These are phyloP conservation scores for Ophion slaviceki DNA, from an alignment of 2,888 invertebrate species.

Conservation along the genomic window DNA sequence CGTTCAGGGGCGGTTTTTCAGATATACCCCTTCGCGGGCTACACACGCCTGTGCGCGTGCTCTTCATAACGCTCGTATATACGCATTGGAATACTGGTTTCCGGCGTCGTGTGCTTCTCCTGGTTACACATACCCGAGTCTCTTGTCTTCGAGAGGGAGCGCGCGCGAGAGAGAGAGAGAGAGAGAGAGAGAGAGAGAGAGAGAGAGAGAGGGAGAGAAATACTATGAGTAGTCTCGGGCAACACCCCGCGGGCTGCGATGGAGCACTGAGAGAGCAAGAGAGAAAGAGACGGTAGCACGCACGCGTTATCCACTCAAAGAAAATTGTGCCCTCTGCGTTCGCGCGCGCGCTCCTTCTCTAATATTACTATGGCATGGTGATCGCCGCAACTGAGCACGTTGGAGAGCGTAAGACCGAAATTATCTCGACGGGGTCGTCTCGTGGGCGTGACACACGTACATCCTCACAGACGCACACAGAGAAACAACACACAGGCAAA, in stretches of 20 bases:
- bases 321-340: slow-evolving; percentile 69
- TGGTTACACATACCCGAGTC: neutral
- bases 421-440: slow-evolving; percentile 75
- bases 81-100: slow-evolving; percentile 46
- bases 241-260: slow-evolving; percentile 66
- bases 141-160: neutral
- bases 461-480: slow-evolving; percentile 17
- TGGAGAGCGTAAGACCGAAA: slow-evolving; percentile 70
- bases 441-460: slow-evolving; percentile 74
- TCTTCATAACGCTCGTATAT: slow-evolving; percentile 51
- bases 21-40: slow-evolving; percentile 66
- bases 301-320: slow-evolving; percentile 71
- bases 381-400: slow-evolving; percentile 37
- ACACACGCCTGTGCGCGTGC: slow-evolving; percentile 80
- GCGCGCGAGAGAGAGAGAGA: slow-evolving; percentile 9
- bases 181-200: slow-evolving; percentile 7
- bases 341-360: slow-evolving; percentile 52
- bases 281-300: slow-evolving; percentile 61
- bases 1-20: slow-evolving; percentile 81
- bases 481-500: too few species aligned
- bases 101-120: slow-evolving; percentile 19
- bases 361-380: slow-evolving; percentile 52
- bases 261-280: slow-evolving; percentile 5
- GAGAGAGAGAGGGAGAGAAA: neutral
- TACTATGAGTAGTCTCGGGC: slow-evolving; percentile 29